phyloP scores from a whole-genome alignment of 2,888 invertebrate genomes.

The Margaritifera margaritifera region DNA sequence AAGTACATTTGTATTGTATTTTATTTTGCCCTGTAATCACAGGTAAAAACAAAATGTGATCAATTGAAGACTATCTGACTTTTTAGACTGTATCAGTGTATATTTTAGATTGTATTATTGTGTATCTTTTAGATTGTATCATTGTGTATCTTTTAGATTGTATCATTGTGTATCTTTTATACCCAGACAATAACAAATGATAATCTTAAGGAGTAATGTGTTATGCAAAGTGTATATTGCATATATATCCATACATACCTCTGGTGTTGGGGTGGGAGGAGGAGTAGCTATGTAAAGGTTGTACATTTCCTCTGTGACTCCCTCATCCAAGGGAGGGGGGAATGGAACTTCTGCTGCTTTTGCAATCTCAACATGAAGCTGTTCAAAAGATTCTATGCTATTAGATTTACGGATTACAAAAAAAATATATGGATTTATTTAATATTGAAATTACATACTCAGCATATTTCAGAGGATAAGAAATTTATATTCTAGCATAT shows the following conservation, averaged over 20 bases:
- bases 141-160: too few relatives aligned
- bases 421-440: neutral
- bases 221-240: too few relatives aligned
- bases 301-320: slow-evolving; percentile 53
- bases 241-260: slow-evolving; percentile 33
- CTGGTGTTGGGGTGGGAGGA: slow-evolving; percentile 57
- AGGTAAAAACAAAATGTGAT: too few relatives aligned
- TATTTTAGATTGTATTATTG: too few relatives aligned
- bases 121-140: too few relatives aligned
- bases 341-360: slow-evolving; percentile 63
- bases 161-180: too few relatives aligned
- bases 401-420: neutral
- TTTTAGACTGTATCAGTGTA: too few relatives aligned
- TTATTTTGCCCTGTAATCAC: too few relatives aligned
- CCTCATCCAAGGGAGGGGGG: slow-evolving; percentile 69
- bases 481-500: neutral
- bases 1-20: too few relatives aligned
- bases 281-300: slow-evolving; percentile 58
- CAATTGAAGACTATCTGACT: too few relatives aligned
- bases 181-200: too few relatives aligned
- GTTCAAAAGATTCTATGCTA: slow-evolving; percentile 6
- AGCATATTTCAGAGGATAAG: neutral
- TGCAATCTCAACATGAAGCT: slow-evolving; percentile 65
- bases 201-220: too few relatives aligned
- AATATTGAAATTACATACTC: neutral